Evolutionary conservation across 2,888 invertebrate genomes (phyloP).

Genomic region (Ectemnius continuus): DNA sequence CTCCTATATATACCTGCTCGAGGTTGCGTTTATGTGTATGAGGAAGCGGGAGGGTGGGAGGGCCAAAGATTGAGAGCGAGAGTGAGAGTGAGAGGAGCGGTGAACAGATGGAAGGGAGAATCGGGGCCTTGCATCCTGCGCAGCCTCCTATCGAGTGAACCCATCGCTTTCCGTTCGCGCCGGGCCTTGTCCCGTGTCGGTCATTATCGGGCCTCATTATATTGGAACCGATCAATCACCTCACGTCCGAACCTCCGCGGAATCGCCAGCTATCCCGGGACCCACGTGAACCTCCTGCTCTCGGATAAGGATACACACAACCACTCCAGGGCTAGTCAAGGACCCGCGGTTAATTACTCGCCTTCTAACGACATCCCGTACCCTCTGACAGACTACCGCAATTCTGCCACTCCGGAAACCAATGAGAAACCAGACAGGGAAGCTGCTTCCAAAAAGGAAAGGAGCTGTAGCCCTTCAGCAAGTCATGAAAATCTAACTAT

Average conservation of each 20-base stretch:
- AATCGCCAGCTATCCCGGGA: constrained; percentile 54
- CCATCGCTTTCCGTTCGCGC: constrained; percentile 72
- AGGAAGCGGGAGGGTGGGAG: constrained; percentile 28
- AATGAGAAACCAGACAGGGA: background rate
- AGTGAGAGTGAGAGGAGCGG: too few species aligned
- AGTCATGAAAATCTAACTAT: too few species aligned
- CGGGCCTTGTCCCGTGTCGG: constrained; percentile 73
- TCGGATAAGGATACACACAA: constrained; percentile 40
- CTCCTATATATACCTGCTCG: background rate
- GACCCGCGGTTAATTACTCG: constrained; percentile 48
- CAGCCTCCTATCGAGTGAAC: constrained; percentile 65
- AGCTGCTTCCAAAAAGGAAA: background rate
- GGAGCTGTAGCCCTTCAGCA: too few species aligned
- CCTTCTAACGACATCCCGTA: constrained; percentile 27
- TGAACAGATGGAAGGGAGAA: constrained; percentile 18
- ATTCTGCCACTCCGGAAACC: background rate
- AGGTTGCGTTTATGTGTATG: background rate
- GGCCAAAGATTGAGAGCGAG: background rate
- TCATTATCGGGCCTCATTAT: constrained; percentile 78
- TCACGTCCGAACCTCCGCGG: constrained; percentile 61
- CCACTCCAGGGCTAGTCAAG: constrained; percentile 34
- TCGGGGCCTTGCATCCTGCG: constrained; percentile 47
- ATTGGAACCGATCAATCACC: constrained; percentile 77
- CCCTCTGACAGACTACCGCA: background rate
- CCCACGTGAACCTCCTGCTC: constrained; percentile 55